Evolutionary conservation across 2,113 vertebrate species (phyloP), one percentile per base, ranked within the genome.

Genomic region (Pycnonotus jocosus): DNA sequence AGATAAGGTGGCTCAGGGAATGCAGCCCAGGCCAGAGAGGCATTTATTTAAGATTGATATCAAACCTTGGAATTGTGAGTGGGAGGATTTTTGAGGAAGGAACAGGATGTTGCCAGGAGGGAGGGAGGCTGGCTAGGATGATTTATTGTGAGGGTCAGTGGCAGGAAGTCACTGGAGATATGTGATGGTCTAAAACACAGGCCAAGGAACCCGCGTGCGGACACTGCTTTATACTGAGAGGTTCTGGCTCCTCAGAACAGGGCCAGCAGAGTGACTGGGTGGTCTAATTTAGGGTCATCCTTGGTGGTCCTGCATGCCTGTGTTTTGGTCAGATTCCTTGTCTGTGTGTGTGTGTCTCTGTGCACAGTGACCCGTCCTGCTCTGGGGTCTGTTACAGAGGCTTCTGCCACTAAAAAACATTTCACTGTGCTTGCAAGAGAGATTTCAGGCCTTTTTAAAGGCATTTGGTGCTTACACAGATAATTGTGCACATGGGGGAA

Each of bases 31-130:
- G 68, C 88, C 76, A 64, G 83, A 92, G 89, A 97, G 93, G 74
- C 95, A 84, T 97, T 98, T 98, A 93, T 96, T 96, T 97, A 97
- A 98, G 97, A 98, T 98, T 91, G 80, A 93, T 98, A 98, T 98
- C 97, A 3, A 94, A 71, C 86, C 83, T 93, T 89, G 96, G 96
- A 95, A 97, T 93, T 96, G 94, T 91, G 80, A 96, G 95, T 96
- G 95, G 97, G 97, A 96, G 97, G 74, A 60, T 61, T 83, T 80
- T 90, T 81, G 86, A 91, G 93, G 92, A 90, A 94, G 96, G 92
- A 91, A 90, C 97, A 98, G 97, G 97, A 98, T 98, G 97, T 96
- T 95, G 96, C 92, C 97, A 97, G 95, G 95, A 94, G 78, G 91
- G 95, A 96, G 94, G 88, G 87, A 85, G 81, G 54, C 66, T 80